These are phyloP conservation scores for Drosophila ohnishii DNA, from an alignment of 1,140 invertebrate genomes.

Conservation along the genomic window DNA sequence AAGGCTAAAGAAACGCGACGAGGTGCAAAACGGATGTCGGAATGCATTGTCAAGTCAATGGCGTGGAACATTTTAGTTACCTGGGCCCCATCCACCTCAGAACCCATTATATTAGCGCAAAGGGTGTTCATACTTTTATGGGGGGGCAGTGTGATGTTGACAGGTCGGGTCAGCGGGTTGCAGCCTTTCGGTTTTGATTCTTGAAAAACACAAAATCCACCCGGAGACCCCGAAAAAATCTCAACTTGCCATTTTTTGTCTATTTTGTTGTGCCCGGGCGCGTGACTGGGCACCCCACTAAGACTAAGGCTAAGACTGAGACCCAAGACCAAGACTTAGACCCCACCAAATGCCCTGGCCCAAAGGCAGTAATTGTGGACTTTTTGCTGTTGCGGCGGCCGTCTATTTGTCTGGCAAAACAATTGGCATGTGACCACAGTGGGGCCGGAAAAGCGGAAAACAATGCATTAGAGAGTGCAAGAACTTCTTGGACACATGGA, in stretches of 20 bases:
- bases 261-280: constrained; percentile 13
- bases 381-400: constrained; percentile 36
- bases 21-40: constrained; percentile 50
- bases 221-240: constrained; percentile 25
- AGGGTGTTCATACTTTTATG: constrained; percentile 25
- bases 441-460: constrained; percentile 40
- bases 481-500: neutral
- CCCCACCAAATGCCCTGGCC: constrained; percentile 39
- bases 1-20: constrained; percentile 29
- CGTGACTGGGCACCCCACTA: constrained; percentile 58
- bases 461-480: neutral
- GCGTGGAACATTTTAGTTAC: constrained; percentile 34
- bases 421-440: constrained; percentile 48
- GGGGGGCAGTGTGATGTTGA: constrained; percentile 46
- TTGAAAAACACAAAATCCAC: constrained; percentile 16
- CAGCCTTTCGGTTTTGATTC: constrained; percentile 20
- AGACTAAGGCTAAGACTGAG: constrained; percentile 14
- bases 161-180: constrained; percentile 53
- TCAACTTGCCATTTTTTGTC: constrained; percentile 14
- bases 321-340: constrained; percentile 11
- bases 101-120: constrained; percentile 32
- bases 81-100: neutral
- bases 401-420: constrained; percentile 62
- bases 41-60: constrained; percentile 48
- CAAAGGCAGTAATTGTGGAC: constrained; percentile 41